Percentiles rank a stretch among this genome's conserved stretches.
phyloP scores from a whole-genome alignment of 2,113 vertebrate genomes.

The Forbesichthys papilliferus region DNA sequence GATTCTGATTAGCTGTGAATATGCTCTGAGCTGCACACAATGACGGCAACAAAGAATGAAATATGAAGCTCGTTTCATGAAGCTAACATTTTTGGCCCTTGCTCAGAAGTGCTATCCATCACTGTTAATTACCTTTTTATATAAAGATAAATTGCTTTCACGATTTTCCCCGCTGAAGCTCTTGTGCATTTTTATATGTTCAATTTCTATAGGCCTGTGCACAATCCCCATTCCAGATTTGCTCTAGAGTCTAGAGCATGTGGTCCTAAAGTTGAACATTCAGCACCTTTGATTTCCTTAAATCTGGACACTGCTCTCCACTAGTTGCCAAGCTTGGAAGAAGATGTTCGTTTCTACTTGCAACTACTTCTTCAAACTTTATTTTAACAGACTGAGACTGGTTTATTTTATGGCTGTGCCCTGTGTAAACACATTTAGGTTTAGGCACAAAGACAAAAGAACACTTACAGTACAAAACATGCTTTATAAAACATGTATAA shows the following conservation, averaged over 20 bases:
- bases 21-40: neutral
- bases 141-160: conserved; percentile 56
- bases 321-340: neutral
- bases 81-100: conserved; percentile 11
- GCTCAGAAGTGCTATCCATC: conserved; percentile 51
- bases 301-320: conserved; percentile 21
- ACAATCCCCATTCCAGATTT: conserved; percentile 45
- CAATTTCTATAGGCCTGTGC: conserved; percentile 4
- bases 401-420: too few relatives aligned
- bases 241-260: conserved; percentile 54
- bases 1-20: conserved; percentile 24
- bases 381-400: too few relatives aligned
- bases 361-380: too few relatives aligned
- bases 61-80: conserved; percentile 40
- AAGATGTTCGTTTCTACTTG: too few relatives aligned
- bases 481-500: too few relatives aligned
- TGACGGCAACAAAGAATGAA: conserved; percentile 35
- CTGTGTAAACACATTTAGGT: too few relatives aligned
- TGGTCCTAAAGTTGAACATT: conserved; percentile 10
- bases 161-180: conserved; percentile 23
- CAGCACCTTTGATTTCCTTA: conserved; percentile 2
- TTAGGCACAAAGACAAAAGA: too few relatives aligned
- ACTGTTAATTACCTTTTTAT: conserved; percentile 43
- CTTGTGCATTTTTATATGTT: conserved; percentile 25
- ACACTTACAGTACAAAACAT: too few relatives aligned